Evolutionary conservation across 2,797 vertebrate genomes (phyloP), one percentile per base, ranked within the genome.

Genomic region (Mycteria americana): DNA sequence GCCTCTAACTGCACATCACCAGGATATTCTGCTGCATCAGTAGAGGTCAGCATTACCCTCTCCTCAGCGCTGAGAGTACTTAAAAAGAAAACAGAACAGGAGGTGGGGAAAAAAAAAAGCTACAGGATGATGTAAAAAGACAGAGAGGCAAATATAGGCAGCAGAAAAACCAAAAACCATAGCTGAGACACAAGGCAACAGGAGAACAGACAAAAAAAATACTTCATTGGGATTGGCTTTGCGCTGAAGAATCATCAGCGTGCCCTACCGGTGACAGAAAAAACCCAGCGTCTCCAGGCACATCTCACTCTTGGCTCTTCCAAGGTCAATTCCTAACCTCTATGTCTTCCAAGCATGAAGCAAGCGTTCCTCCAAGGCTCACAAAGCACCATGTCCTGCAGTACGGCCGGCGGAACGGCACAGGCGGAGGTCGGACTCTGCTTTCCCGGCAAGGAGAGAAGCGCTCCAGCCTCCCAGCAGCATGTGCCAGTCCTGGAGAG

Each of bases 371-470:
- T 30, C 35, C 53, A 10, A 24, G 48, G 72, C 64, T 43, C 57
- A 3, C 25, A 13, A 8, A 56, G 57, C 60, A 7, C 43, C 1
- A 1, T 2, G 19, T 35, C 30, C 85, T 11, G 18, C 0, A 13
- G 30, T 6, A 24, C 63, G 10, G 39, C 51, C 0, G 0, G 45
- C 0, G 1, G 6, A 73, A 31, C 7, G 3, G 24, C 2, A 0
- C 31, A 25, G 83, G 27, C 6, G 1, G 13, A 10, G 35, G 37
- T 21, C 19, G 1, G 31, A 5, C 8, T 8, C 45, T 27, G 39
- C 72, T 30, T 27, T 30, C 46, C 35, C 0, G 0, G 27, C 28
- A 19, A 9, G 37, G 14, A 39, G 21, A 19, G 46, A 4, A n/a
- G 37, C 1, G 3, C 51, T 53, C 45, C 0, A 0, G 57, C 9